Evolutionary conservation across 2,113 vertebrate species (phyloP).

Genomic region (Odocoileus hemionus): DNA sequence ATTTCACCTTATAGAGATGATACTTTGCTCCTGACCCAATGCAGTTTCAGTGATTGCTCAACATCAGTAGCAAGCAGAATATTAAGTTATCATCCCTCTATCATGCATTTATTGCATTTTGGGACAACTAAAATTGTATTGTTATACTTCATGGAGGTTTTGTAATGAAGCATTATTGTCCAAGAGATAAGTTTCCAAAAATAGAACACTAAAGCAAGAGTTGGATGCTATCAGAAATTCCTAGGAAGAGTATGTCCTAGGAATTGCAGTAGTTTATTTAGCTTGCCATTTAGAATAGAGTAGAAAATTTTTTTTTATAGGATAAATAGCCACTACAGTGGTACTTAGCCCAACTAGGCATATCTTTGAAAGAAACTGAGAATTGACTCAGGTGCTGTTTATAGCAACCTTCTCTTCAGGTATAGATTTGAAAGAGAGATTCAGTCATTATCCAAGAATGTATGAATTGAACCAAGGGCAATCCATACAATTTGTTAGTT

Average conservation of each 20-base stretch:
- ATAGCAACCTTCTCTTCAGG: not conserved
- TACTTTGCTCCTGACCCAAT: not conserved
- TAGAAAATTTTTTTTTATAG: not conserved
- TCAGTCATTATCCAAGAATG: not conserved
- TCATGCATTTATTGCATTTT: not conserved
- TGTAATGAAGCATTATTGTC: not conserved
- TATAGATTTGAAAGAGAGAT: not conserved
- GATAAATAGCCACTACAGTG: not conserved
- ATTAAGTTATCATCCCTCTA: not conserved
- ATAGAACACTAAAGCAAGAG: not conserved
- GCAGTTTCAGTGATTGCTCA: not conserved
- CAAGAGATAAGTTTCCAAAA: not conserved
- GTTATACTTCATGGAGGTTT: not conserved
- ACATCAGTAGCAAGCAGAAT: not conserved
- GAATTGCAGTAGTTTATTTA: not conserved
- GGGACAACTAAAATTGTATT: not conserved
- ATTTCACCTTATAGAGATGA: not conserved
- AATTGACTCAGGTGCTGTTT: not conserved
- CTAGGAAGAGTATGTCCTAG: not conserved
- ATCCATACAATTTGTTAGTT: not conserved
- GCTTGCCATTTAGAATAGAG: not conserved
- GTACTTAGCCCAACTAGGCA: not conserved
- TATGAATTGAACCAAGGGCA: not conserved
- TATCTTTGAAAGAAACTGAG: not conserved
- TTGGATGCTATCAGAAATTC: not conserved